Evolutionary conservation across 2,888 invertebrate species (phyloP), one percentile per base, ranked within the genome.

Genomic region (Leucophora obtusa): DNA sequence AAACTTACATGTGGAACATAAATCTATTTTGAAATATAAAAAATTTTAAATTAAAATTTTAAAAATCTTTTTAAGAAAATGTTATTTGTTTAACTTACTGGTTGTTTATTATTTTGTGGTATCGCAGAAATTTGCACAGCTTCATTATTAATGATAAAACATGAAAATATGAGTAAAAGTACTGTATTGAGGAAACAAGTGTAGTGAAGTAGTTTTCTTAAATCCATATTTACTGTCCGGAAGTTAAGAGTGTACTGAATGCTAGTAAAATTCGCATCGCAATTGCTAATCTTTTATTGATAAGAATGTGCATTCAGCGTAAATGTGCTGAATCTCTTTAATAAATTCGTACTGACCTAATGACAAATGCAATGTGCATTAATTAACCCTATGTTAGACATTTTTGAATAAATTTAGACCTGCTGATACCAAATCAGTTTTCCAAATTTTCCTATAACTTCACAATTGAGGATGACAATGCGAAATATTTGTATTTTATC

Each of bases 151-250:
- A 28, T n/a, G 62, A n/a, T 56, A 10, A 63, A 17, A 38, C 11
- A 50, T 17, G 62, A 50, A 11, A 50, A 8, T 6, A 69, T 18
- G 6, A 75, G 35, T 28, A 69, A 18, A 10, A 75, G 43, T 38
- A 69, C 10, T 2, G 56, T 38, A 4, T 5, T 24, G 15, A 63
- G 50, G 4, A 58, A 15, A 17, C 50, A 50, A 9, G 28, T 18
- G 35, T 38, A 24, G 21, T 60, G 17, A 35, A 63, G 50, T 15
- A 69, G 54, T 21, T 17, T 58, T 69, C 35, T 69, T 2, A 75
- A 63, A 69, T 51, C 10, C 75, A 75, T 75, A 35, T 69, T 51
- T 8, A 62, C 75, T 51, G 66, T 28, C 59, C 38, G 38, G 59
- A 59, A 43, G 73, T 53, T 51, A n/a, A 51, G 33, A n/a, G 8